Conservation (phyloP, 2,113 vertebrate species). For the Solea solea region DNA sequence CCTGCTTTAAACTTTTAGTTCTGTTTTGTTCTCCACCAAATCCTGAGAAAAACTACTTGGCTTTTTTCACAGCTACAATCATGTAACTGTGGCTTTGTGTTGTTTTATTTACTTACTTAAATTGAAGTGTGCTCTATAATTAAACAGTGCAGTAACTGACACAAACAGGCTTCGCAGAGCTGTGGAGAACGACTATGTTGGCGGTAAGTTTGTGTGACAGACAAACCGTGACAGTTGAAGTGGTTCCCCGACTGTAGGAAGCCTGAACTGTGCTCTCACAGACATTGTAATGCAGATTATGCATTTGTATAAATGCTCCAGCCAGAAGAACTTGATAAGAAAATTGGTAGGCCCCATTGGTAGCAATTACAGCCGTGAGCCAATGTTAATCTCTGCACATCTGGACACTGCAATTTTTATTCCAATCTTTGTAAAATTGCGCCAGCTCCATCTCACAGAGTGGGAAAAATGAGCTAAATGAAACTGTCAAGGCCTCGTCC, state of each 20-base stretch:
- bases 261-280: neutral
- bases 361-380: slow-evolving; percentile 47
- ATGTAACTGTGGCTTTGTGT: neutral
- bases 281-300: slow-evolving; percentile 9
- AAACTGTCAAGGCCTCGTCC: slow-evolving; percentile 53
- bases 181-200: neutral
- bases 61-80: neutral
- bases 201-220: neutral
- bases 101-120: neutral
- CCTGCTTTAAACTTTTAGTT: neutral
- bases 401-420: slow-evolving; percentile 58
- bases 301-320: slow-evolving; percentile 45
- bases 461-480: slow-evolving; percentile 36
- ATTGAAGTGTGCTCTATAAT: neutral
- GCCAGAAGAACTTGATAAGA: slow-evolving; percentile 56
- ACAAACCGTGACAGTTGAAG: neutral
- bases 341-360: slow-evolving; percentile 55
- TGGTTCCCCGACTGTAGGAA: slow-evolving; percentile 5
- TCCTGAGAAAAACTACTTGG: neutral
- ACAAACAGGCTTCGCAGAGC: neutral
- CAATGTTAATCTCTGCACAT: slow-evolving; percentile 49
- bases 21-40: neutral
- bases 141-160: neutral
- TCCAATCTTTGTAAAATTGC: slow-evolving; percentile 53
- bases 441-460: slow-evolving; percentile 26